phyloP scores from a whole-genome alignment of 1,140 invertebrate species.

The Periplaneta americana region DNA sequence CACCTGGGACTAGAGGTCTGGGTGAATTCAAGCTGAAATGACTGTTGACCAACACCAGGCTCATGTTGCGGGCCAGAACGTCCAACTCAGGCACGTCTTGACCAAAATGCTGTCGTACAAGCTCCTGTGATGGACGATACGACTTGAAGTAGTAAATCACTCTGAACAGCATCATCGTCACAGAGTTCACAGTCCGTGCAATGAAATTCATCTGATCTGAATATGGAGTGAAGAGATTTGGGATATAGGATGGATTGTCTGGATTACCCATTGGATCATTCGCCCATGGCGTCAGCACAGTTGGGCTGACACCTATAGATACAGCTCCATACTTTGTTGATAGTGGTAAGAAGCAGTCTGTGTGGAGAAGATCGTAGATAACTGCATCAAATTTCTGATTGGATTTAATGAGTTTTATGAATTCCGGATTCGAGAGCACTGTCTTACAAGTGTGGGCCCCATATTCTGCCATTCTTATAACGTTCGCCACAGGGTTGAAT shows the following conservation, averaged over 20 bases:
- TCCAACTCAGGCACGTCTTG: constrained; percentile 20
- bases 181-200: constrained; percentile 21
- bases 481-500: too few species aligned
- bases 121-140: not conserved
- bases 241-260: constrained; percentile 27
- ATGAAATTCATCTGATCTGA: constrained; percentile 27
- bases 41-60: constrained; percentile 27
- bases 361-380: constrained; percentile 29
- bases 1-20: constrained; percentile 26
- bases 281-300: constrained; percentile 30
- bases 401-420: too few species aligned
- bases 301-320: constrained; percentile 26
- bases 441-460: too few species aligned
- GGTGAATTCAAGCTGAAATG: constrained; percentile 26
- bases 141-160: not conserved
- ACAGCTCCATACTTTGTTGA: constrained; percentile 34
- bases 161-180: too few species aligned
- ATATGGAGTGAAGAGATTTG: constrained; percentile 19
- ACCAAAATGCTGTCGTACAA: constrained; percentile 3
- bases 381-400: too few species aligned
- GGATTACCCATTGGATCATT: constrained; percentile 23
- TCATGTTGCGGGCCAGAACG: constrained; percentile 22
- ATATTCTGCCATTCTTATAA: too few species aligned
- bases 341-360: constrained; percentile 29
- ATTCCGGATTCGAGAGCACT: constrained; percentile 8